Base-by-base conservation (phyloP, 2,797 vertebrate species). In the Poecilia gillii region DNA sequence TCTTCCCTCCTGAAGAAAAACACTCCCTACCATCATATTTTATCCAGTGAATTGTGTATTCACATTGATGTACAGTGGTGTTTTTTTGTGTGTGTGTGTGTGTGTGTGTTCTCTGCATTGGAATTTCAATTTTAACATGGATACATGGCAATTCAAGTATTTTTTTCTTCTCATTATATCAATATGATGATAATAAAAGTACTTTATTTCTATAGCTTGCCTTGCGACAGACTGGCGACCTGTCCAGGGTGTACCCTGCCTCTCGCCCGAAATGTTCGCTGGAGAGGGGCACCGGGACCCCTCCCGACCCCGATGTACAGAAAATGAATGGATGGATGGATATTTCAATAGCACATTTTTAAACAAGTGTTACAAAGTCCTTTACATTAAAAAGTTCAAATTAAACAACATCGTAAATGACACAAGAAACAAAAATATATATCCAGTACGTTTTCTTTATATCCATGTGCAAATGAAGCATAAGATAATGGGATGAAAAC, bases 81-180 rank as follows among this genome's bases (percentile, higher is more conserved):
- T 33, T 7, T 62, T 16, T 31, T 8, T 2, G 39, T 55, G 1
- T n/a, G 25, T 64, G 31, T 7, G 8, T 20, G 6, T 49, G 6
- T 49, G 18, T 49, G 39, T 55, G 1, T n/a, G 25, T 64, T 11
- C 5, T 16, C 31, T 36, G 31, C 16, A 64, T 64, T 64, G 79
- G 80, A 83, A 83, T 79, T 75, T 47, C 59, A 76, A 71, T 73
- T 81, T 51, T 91, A 81, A 89, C 91, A 73, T 78, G 84, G 84
- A 92, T 87, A 73, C 77, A 83, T 46, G 49, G 85, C 62, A 78
- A 66, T 70, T 90, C 76, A 71, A 59, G 64, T 80, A 51, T 82
- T 85, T 87, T 87, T 84, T 78, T 81, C 74, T 64, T 86, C 73
- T 87, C 80, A 81, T 70, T 89, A 80, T 93, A 64, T 72, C 55